A percentile compares a stretch with the other conserved stretches of the same genome.
Evolutionary conservation across 2,797 vertebrate genomes (phyloP).

Genomic region (Hypotaenidia philippensis): DNA sequence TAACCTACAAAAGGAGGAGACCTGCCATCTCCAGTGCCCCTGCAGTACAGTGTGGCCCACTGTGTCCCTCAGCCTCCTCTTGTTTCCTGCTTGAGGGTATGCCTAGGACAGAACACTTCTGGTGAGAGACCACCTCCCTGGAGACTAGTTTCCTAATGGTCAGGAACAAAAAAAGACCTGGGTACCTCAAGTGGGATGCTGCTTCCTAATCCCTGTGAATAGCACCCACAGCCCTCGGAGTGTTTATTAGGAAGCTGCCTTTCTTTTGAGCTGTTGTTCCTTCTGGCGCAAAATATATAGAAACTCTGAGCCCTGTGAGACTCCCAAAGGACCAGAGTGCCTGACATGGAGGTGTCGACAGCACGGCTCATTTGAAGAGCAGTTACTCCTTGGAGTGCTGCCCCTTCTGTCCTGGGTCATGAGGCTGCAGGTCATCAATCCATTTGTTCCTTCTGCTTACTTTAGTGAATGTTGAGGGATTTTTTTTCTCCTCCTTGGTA

Average conservation of each 20-base stretch:
- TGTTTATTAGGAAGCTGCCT: neutral
- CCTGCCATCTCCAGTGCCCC: neutral
- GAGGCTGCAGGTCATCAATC: neutral
- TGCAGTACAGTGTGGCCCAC: neutral
- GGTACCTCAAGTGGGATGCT: accelerated
- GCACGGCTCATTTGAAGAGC: neutral
- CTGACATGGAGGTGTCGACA: neutral
- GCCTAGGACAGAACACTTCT: neutral
- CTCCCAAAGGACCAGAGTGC: neutral
- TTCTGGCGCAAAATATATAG: neutral
- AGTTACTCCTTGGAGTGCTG: neutral
- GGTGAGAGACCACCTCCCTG: neutral
- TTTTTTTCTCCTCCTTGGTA: neutral
- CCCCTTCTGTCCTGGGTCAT: accelerated
- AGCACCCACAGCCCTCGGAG: accelerated
- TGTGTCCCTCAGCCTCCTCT: neutral
- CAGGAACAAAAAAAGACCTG: neutral
- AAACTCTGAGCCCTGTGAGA: neutral
- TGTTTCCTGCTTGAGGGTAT: neutral
- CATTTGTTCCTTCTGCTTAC: neutral
- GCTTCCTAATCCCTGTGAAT: neutral
- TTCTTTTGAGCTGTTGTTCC: too few species aligned
- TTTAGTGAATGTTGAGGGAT: neutral
- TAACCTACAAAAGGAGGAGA: neutral
- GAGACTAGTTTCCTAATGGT: neutral